Evolutionary conservation across 2,113 vertebrate species (phyloP).

Genomic region (Cyprinodon variegatus): DNA sequence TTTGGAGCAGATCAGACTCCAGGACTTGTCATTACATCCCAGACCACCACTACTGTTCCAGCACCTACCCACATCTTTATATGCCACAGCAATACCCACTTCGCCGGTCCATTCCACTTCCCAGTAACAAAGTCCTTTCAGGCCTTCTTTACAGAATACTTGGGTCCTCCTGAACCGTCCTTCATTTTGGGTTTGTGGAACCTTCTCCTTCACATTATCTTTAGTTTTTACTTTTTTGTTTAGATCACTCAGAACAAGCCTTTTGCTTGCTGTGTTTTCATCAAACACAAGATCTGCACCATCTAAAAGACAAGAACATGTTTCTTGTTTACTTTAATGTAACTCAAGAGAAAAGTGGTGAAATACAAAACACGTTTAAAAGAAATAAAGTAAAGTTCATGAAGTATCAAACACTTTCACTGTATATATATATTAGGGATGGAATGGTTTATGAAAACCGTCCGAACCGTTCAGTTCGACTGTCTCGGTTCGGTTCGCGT

Average conservation of each 20-base stretch:
- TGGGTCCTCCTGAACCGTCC: not conserved
- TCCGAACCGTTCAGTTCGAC: too few species aligned
- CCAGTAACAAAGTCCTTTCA: not conserved
- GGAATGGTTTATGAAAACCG: too few species aligned
- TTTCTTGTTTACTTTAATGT: too few species aligned
- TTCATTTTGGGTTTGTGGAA: not conserved
- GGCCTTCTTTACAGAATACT: not conserved
- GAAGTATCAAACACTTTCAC: not conserved
- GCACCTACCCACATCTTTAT: not conserved
- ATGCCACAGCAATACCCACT: not conserved
- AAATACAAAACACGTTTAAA: not conserved
- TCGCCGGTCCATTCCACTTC: not conserved
- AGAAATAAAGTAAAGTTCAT: not conserved
- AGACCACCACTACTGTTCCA: not conserved
- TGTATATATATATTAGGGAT: too few species aligned
- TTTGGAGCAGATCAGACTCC: accelerated
- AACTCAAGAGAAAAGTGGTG: too few species aligned
- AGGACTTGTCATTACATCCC: not conserved
- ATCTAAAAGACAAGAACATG: conserved; percentile 33
- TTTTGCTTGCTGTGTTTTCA: conserved; percentile 21
- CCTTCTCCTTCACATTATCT: not conserved
- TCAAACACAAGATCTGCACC: conserved; percentile 39
- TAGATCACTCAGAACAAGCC: conserved; percentile 23
- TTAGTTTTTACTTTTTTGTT: conserved; percentile 13
- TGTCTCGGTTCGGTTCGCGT: too few species aligned